phyloP scores from a whole-genome alignment of 2,888 invertebrate species.

The Euclidia mi region DNA sequence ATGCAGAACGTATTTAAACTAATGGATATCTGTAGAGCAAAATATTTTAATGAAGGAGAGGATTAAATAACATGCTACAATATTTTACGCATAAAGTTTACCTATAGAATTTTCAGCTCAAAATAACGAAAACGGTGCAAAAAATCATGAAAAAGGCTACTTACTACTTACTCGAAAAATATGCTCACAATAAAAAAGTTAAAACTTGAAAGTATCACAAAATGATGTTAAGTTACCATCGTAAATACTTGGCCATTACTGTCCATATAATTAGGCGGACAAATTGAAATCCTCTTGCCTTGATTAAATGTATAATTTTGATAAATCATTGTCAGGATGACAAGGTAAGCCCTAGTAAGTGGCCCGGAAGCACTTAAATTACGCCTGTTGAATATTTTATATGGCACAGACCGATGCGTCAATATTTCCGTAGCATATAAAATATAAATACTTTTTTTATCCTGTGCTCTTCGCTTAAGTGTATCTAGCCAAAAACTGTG shows the following conservation, averaged over 20 bases:
- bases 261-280: background rate
- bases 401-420: conserved; percentile 65
- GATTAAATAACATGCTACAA: no score
- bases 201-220: no score
- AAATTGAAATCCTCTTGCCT: conserved; percentile 52
- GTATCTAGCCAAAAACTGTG: conserved; percentile 9
- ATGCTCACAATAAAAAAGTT: no score
- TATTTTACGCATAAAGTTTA: no score
- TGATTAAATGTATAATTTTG: conserved; percentile 65
- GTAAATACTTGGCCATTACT: conserved; percentile 15
- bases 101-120: no score
- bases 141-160: no score
- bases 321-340: conserved; percentile 61
- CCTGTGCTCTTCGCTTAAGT: conserved; percentile 6
- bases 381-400: conserved; percentile 80
- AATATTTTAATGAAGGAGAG: no score
- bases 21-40: no score
- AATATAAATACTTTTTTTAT: conserved; percentile 42
- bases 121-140: no score
- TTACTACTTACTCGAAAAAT: no score
- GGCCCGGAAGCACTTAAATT: conserved; percentile 81
- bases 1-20: no score
- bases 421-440: conserved; percentile 64
- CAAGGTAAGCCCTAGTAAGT: conserved; percentile 71
- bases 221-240: conserved; percentile 23